Percentiles rank a stretch among this genome's conserved stretches.
Evolutionary conservation across 2,888 invertebrate genomes (phyloP).

Genomic region (Abrostola triplasia): DNA sequence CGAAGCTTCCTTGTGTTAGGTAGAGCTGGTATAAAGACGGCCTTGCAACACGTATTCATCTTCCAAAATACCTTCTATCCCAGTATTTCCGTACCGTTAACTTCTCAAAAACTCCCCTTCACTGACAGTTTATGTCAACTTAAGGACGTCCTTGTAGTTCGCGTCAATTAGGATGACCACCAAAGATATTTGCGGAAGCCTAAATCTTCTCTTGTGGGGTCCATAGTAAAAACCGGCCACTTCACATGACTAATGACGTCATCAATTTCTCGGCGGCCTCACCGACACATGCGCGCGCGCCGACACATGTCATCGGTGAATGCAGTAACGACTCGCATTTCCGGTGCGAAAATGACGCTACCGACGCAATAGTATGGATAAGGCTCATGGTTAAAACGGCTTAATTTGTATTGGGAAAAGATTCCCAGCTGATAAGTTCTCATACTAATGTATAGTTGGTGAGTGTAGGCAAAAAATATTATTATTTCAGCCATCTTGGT

Average conservation of each 20-base stretch:
- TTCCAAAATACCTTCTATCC: too few relatives aligned
- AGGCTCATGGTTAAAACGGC: not conserved
- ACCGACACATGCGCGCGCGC: constrained; percentile 74
- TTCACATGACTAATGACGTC: constrained; percentile 84
- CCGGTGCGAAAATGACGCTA: constrained; percentile 70
- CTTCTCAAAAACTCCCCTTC: too few relatives aligned
- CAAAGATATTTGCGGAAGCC: constrained; percentile 45
- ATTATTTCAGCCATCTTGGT: too few relatives aligned
- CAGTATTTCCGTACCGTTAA: too few relatives aligned
- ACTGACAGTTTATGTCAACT: too few relatives aligned
- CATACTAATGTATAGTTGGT: not conserved
- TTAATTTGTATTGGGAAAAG: not conserved
- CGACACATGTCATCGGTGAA: constrained; percentile 80
- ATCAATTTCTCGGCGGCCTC: constrained; percentile 79
- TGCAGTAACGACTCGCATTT: constrained; percentile 77
- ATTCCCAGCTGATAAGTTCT: not conserved
- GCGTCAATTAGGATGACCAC: constrained; percentile 38
- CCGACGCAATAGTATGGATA: constrained; percentile 54
- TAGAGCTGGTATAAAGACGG: too few relatives aligned
- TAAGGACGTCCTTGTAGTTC: too few relatives aligned
- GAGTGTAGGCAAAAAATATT: not conserved
- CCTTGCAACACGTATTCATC: too few relatives aligned
- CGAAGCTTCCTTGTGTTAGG: too few relatives aligned
- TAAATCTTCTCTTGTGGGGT: constrained; percentile 73
- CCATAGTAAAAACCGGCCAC: constrained; percentile 65